Percentiles rank a stretch among this genome's conserved stretches.
phyloP scores from a whole-genome alignment of 2,113 vertebrate genomes.

The Cervus canadensis region DNA sequence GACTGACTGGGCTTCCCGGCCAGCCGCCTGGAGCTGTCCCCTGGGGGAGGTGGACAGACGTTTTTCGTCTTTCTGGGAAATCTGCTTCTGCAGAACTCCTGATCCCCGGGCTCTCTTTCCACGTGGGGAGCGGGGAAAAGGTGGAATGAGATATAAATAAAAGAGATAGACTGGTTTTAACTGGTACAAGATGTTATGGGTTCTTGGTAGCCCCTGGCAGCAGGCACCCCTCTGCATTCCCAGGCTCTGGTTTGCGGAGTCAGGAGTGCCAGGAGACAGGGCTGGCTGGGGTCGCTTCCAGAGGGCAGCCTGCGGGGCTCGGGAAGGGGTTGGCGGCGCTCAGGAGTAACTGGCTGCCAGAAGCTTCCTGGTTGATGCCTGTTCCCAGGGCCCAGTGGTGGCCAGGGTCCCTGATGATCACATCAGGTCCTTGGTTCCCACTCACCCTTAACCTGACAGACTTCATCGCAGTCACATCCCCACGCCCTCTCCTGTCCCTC shows the following conservation, averaged over 20 bases:
- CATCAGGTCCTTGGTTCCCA: fast-evolving
- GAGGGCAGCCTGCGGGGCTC: neutral
- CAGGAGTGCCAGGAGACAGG: neutral
- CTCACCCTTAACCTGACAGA: neutral
- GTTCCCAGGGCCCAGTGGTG: neutral
- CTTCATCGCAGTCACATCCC: no score
- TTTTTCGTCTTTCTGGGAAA: constrained; percentile 73
- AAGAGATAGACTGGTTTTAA: constrained; percentile 58
- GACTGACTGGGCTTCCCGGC: constrained; percentile 47
- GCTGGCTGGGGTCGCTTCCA: neutral
- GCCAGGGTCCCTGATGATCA: neutral
- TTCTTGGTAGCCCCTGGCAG: constrained; percentile 58
- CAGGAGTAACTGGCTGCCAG: neutral
- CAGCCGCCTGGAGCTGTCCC: constrained; percentile 28
- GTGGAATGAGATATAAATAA: neutral
- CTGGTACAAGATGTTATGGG: constrained; percentile 61
- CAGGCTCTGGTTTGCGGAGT: neutral
- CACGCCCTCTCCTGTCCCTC: neutral
- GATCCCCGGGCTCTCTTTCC: constrained; percentile 42
- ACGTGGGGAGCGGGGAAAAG: neutral
- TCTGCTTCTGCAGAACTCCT: constrained; percentile 48
- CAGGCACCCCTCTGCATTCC: constrained; percentile 37
- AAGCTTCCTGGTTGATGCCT: neutral
- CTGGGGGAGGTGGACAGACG: constrained; percentile 51
- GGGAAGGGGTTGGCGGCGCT: neutral